These are phyloP conservation scores for Drosophila fungiperda DNA, from an alignment of 2,888 invertebrate genomes.

Conservation along the genomic window DNA sequence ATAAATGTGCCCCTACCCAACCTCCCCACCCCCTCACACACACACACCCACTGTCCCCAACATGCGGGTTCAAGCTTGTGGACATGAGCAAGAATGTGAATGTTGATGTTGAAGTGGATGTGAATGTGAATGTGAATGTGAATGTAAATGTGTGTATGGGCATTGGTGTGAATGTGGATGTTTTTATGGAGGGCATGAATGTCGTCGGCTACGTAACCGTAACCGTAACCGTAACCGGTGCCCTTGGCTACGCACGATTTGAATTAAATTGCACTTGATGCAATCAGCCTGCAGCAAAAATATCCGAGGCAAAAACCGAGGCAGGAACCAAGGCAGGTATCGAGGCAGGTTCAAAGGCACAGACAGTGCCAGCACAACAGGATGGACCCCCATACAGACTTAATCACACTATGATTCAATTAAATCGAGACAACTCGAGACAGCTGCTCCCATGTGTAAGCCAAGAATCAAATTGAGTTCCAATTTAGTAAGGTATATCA, in stretches of 20 bases:
- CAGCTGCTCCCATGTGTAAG: constrained; percentile 36
- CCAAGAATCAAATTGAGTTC: constrained; percentile 46
- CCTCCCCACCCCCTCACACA: background rate
- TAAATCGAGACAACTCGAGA: constrained; percentile 41
- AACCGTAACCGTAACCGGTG: constrained; percentile 47
- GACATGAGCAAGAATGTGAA: constrained; percentile 10
- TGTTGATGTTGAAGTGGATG: background rate
- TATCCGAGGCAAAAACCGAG: background rate
- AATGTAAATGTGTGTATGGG: background rate
- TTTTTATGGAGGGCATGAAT: constrained; percentile 16
- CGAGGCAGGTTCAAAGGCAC: background rate
- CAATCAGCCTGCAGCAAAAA: constrained; percentile 51
- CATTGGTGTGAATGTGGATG: background rate
- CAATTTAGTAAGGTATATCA: constrained; percentile 30
- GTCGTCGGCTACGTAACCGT: constrained; percentile 36
- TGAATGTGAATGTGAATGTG: background rate
- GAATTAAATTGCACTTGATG: constrained; percentile 79
- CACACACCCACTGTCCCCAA: background rate
- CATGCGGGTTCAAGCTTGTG: constrained; percentile 6
- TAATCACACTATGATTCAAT: constrained; percentile 45
- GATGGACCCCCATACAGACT: constrained; percentile 5
- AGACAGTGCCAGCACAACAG: background rate
- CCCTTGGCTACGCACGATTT: constrained; percentile 78
- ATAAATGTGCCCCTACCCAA: constrained; percentile 7
- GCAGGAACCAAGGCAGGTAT: too few species aligned